A percentile compares a stretch with the other conserved stretches of the same genome.
Conservation (phyloP, 2,113 vertebrate genomes). For the Dicentrarchus labrax region DNA sequence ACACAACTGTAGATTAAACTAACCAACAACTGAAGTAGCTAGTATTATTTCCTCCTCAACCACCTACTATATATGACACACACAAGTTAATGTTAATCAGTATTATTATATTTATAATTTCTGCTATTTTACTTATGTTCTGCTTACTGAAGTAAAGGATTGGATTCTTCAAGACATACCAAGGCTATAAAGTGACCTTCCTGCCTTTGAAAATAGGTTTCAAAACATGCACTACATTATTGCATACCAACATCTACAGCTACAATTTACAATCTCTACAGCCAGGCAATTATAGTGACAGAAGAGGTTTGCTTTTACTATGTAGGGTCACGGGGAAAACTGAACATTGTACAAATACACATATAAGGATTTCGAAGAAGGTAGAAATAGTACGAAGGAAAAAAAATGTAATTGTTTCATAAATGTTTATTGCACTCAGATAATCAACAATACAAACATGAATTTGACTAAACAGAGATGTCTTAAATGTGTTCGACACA, state of each 20-base stretch:
- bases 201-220: not conserved
- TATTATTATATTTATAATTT: not conserved
- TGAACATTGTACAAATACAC: too few species aligned
- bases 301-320: not conserved
- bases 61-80: too few species aligned
- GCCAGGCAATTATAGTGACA: not conserved
- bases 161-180: not conserved
- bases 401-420: constrained; percentile 32
- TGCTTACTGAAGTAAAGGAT: not conserved
- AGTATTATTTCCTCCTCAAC: too few species aligned
- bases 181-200: not conserved
- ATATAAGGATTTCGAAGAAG: not conserved
- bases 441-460: constrained; percentile 81
- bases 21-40: too few species aligned
- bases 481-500: constrained; percentile 55
- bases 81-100: too few species aligned
- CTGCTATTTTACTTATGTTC: not conserved
- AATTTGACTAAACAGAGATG: constrained; percentile 55
- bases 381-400: not conserved
- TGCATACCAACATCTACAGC: not conserved
- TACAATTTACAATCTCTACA: too few species aligned
- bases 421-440: constrained; percentile 84
- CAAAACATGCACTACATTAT: not conserved
- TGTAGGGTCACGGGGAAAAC: not conserved
- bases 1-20: too few species aligned